Percentiles rank a stretch among this genome's conserved stretches.
These are phyloP conservation scores for Dipodomys stephensi DNA, from an alignment of 2,113 vertebrate species.

Conservation along the genomic window DNA sequence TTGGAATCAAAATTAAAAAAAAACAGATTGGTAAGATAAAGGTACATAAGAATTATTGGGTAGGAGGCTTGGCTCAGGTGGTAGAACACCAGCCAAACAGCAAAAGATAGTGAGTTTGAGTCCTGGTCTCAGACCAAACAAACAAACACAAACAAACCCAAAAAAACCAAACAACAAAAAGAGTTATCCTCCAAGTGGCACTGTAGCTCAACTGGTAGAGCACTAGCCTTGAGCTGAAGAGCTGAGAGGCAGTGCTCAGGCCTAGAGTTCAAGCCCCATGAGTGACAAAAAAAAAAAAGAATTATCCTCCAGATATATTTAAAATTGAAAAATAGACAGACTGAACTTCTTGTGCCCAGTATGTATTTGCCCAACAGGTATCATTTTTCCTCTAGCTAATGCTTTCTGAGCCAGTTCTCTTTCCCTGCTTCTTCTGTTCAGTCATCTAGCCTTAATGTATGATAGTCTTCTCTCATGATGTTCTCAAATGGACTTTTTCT, in stretches of 20 bases:
- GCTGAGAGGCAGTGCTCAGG: too few relatives aligned
- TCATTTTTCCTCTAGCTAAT: neutral
- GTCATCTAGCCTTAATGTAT: neutral
- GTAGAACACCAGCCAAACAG: too few relatives aligned
- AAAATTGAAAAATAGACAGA: neutral
- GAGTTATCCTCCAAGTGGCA: too few relatives aligned
- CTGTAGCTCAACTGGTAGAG: too few relatives aligned
- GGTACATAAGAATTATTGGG: neutral
- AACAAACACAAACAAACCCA: too few relatives aligned
- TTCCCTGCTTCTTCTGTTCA: neutral
- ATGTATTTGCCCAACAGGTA: neutral
- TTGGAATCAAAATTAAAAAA: slow-evolving; percentile 21
- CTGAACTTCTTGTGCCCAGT: neutral
- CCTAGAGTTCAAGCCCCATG: too few relatives aligned
- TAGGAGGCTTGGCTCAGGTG: too few relatives aligned
- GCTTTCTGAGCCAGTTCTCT: neutral
- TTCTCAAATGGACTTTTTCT: neutral
- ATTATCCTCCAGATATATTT: neutral
- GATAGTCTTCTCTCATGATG: neutral
- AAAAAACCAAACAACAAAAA: too few relatives aligned
- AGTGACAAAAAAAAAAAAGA: neutral
- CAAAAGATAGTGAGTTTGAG: too few relatives aligned
- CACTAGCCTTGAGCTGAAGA: too few relatives aligned
- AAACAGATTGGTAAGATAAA: neutral
- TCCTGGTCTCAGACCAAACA: too few relatives aligned